Evolutionary conservation across 2,113 vertebrate species (phyloP), one percentile per base, ranked within the genome.

Genomic region (Myxocyprinus asiaticus): DNA sequence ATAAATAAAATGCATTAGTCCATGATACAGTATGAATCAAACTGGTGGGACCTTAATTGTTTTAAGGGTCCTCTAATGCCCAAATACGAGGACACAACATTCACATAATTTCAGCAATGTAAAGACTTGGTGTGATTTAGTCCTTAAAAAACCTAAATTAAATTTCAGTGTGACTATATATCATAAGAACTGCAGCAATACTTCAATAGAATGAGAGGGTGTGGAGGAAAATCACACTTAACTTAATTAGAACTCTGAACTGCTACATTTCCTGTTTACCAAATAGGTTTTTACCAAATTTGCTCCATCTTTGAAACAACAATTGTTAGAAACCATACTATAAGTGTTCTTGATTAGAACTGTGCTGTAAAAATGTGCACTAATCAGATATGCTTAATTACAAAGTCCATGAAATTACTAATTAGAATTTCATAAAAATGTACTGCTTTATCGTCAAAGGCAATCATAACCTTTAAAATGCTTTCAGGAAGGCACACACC

Each of bases 341-440:
- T 95, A 96, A 98, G 96, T 96, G 95, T 91, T 95, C 95, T 96
- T 98, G 98, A 98, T 99, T 98, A 97, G 98, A 97, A 95, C 92
- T 87, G 94, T 94, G 92, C 95, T 97, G 95, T 97, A 95, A 96
- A 98, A 98, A 98, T 98, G 96, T 98, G 97, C 93, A 94, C 95
- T 98, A 97, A 99, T 99, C 97, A 98, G 98, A 99, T 99, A 98
- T 91, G 95, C 94, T 94, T 96, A 95, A 96, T 98, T 95, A 97
- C 95, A 98, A 98, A 98, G 97, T 98, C 96, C 96, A 96, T 96
- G 95, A 99, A 99, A 98, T 98, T 98, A 95, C 96, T 98, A 98
- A 99, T 99, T 99, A 98, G 96, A 97, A 98, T 98, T 98, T 98
- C 96, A 98, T 98, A 98, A 97, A 94, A 98, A 98, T 96, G 98